Evolutionary conservation across 2,113 vertebrate species (phyloP), one percentile per base, ranked within the genome.

Genomic region (Cygnus atratus): DNA sequence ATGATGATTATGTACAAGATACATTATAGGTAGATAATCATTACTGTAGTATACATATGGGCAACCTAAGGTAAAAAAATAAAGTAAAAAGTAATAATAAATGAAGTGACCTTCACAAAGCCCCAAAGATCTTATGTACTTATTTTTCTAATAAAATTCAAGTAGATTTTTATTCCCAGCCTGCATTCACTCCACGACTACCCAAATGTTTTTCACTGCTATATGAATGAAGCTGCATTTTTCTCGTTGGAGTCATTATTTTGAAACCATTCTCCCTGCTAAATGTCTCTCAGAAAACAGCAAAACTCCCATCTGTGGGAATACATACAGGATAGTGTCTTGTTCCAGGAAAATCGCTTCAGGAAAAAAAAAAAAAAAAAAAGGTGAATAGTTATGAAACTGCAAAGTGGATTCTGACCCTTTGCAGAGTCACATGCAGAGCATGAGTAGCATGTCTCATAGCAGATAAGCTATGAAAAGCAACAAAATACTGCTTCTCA

Each of bases 381-480:
- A 93, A 46, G 0, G 1, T 84, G 72, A 88, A 75, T 4, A 7
- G 37, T 67, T 77, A 71, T 48, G 41, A 87, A 92, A 87, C 35
- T 65, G 57, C 59, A 88, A 41, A 88, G 37, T 46, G 75, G 37
- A 93, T 92, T 81, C 76, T 84, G 73, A 88, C 65, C 43, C 3
- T 3, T 31, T 75, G 76, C 76, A 94, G 48, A 70, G 85, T 88
- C 52, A 68, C 26, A 50, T 50, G 68, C 46, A 2, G 46, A 48
- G 46, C 21, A 48, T 11, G 46, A 48, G 4, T 29, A 61, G 76
- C 8, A 44, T 81, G 80, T 48, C 33, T 90, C 61, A 15, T 8
- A 59, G 76, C 43, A 94, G 88, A 92, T 90, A 95, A 90, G 57
- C 72, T 72, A n/a, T 2, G 9, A 33, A 88, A 90, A 87, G 70